Percentiles rank a stretch among this genome's conserved stretches.
Evolutionary conservation across 2,888 invertebrate genomes (phyloP).

Genomic region (Linyphia triangularis): DNA sequence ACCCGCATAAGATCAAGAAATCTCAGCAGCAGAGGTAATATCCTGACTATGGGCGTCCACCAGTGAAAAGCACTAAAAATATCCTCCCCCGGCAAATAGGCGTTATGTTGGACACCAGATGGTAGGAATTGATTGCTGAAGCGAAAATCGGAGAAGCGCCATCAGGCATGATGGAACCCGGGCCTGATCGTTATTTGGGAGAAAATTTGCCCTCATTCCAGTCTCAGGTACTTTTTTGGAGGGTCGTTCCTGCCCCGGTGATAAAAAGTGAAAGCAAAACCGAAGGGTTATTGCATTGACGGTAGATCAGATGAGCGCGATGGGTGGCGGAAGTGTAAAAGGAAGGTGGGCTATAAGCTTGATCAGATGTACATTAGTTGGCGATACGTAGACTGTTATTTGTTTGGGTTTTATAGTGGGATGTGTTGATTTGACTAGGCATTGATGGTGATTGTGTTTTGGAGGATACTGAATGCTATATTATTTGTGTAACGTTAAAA

Average conservation of each 20-base stretch:
- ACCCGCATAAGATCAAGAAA: not conserved
- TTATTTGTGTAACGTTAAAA: too few species aligned
- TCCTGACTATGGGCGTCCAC: constrained; percentile 33
- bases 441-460: too few species aligned
- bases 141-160: constrained; percentile 63
- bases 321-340: not conserved
- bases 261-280: constrained; percentile 19
- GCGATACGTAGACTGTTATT: too few species aligned
- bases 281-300: constrained; percentile 12
- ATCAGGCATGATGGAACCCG: constrained; percentile 56
- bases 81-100: constrained; percentile 53
- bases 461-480: too few species aligned
- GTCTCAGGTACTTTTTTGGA: constrained; percentile 35
- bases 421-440: too few species aligned
- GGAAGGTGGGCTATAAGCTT: not conserved
- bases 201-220: constrained; percentile 37
- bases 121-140: constrained; percentile 69
- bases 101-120: constrained; percentile 66
- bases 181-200: constrained; percentile 50
- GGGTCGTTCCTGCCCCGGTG: constrained; percentile 7
- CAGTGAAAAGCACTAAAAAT: constrained; percentile 48
- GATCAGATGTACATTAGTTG: constrained; percentile 18
- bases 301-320: constrained; percentile 1
- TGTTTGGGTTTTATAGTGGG: too few species aligned
- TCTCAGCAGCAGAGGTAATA: constrained; percentile 44